Conservation (phyloP, 2,113 vertebrate species). For the Motacilla alba region DNA sequence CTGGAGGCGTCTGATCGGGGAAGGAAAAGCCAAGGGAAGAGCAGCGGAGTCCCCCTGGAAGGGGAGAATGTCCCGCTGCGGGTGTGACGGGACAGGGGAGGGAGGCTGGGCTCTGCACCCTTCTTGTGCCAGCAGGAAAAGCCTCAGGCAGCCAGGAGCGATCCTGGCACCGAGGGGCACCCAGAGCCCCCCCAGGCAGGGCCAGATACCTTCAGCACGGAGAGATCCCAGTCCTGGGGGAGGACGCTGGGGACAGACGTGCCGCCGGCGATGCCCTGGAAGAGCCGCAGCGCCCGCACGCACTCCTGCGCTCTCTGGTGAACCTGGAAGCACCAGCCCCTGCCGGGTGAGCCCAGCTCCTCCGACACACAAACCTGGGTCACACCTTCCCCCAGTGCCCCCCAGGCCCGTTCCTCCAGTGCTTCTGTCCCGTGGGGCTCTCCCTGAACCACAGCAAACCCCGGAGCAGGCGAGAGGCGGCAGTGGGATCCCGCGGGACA, state of each 20-base stretch:
- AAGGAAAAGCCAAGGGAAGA: not conserved
- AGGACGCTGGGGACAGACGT: conserved; percentile 6
- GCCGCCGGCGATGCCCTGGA: conserved; percentile 44
- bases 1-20: not conserved
- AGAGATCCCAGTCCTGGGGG: conserved; percentile 59
- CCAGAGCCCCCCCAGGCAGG: not conserved
- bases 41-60: not conserved
- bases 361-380: accelerated
- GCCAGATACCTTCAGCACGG: conserved; percentile 60
- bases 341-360: not conserved
- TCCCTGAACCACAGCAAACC: accelerated
- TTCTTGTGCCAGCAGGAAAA: not conserved
- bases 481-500: not conserved
- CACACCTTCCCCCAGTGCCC: not conserved
- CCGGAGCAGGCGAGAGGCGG: not conserved
- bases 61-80: accelerated
- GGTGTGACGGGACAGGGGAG: too few relatives aligned
- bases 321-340: conserved; percentile 24
- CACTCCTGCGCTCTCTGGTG: conserved; percentile 73
- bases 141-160: not conserved
- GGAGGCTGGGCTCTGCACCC: not conserved
- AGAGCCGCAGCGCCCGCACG: conserved; percentile 47
- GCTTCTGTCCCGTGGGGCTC: accelerated
- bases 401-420: accelerated
- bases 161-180: not conserved